phyloP scores from a whole-genome alignment of 2,113 vertebrate genomes.

The Nansenia antarctica region DNA sequence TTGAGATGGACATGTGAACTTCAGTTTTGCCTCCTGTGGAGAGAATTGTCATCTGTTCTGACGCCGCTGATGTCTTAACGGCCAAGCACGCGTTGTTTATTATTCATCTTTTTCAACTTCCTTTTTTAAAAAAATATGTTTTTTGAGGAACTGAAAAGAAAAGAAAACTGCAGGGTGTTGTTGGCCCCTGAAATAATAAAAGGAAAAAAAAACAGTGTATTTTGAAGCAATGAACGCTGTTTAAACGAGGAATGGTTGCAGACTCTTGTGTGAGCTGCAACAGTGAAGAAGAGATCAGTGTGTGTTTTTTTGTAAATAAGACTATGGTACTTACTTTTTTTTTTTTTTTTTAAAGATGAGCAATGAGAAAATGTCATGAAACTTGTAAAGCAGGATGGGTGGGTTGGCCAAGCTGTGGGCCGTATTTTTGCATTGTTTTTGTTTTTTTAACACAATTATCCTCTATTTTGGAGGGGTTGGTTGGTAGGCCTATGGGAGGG shows the following conservation, averaged over 20 bases:
- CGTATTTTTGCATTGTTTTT: neutral
- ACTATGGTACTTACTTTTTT: constrained; percentile 51
- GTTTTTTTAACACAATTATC: constrained; percentile 11
- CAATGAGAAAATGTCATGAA: constrained; percentile 44
- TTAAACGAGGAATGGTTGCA: constrained; percentile 44
- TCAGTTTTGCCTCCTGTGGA: constrained; percentile 71
- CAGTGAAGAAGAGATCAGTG: constrained; percentile 40
- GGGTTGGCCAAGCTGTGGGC: neutral
- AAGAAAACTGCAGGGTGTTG: constrained; percentile 41
- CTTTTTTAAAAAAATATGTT: constrained; percentile 27
- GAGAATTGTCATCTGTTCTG: constrained; percentile 46
- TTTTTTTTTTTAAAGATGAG: constrained; percentile 58
- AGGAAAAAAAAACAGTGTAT: constrained; percentile 3
- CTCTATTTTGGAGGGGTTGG: constrained; percentile 9
- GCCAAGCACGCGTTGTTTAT: constrained; percentile 51
- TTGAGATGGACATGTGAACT: constrained; percentile 77
- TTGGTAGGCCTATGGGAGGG: constrained; percentile 16
- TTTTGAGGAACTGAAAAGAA: constrained; percentile 37
- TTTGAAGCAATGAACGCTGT: constrained; percentile 17
- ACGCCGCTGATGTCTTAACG: constrained; percentile 51
- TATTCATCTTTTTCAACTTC: constrained; percentile 35
- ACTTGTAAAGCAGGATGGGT: constrained; percentile 34
- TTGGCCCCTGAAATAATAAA: constrained; percentile 28
- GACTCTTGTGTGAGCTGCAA: constrained; percentile 38
- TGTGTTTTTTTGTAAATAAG: constrained; percentile 65